Evolutionary conservation across 2,113 vertebrate genomes (phyloP).

Genomic region (Noturus placidus): DNA sequence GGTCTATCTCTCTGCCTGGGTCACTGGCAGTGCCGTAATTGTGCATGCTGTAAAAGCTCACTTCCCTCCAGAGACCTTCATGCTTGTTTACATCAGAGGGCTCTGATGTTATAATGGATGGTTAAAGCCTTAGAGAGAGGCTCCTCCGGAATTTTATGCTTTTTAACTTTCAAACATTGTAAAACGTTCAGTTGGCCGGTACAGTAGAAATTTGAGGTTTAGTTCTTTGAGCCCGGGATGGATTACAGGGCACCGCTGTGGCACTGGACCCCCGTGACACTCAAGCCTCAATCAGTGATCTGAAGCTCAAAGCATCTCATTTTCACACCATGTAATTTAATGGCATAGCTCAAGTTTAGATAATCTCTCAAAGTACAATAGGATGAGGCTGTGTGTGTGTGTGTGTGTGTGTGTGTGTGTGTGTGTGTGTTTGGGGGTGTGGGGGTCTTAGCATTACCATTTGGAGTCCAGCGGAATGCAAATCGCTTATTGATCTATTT

Average conservation of each 20-base stretch:
- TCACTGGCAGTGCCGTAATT: constrained; percentile 33
- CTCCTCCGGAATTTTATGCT: constrained; percentile 75
- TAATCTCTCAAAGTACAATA: constrained; percentile 66
- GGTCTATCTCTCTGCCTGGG: constrained; percentile 60
- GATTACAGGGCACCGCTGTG: constrained; percentile 64
- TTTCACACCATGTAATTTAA: constrained; percentile 73
- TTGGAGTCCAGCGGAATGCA: constrained; percentile 55
- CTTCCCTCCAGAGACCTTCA: constrained; percentile 69
- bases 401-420: constrained; percentile 9
- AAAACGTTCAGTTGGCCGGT: constrained; percentile 75
- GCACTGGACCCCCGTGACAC: constrained; percentile 53
- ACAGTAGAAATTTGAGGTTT: constrained; percentile 77
- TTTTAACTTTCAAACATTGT: constrained; percentile 61
- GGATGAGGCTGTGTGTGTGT: constrained; percentile 47
- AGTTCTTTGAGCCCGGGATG: constrained; percentile 64
- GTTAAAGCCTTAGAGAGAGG: constrained; percentile 68
- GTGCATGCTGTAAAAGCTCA: constrained; percentile 65
- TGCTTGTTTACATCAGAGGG: constrained; percentile 77
- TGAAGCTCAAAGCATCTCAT: constrained; percentile 58
- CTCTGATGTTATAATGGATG: constrained; percentile 76
- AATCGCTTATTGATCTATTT: constrained; percentile 62
- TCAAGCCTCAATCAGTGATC: constrained; percentile 48
- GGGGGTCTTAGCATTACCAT: constrained; percentile 44
- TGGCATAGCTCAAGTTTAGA: constrained; percentile 62
- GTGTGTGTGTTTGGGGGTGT: background rate